Percentiles rank a stretch among this genome's conserved stretches.
Conservation (phyloP, 1,140 invertebrate genomes). For the Acyrthosiphon pisum region DNA sequence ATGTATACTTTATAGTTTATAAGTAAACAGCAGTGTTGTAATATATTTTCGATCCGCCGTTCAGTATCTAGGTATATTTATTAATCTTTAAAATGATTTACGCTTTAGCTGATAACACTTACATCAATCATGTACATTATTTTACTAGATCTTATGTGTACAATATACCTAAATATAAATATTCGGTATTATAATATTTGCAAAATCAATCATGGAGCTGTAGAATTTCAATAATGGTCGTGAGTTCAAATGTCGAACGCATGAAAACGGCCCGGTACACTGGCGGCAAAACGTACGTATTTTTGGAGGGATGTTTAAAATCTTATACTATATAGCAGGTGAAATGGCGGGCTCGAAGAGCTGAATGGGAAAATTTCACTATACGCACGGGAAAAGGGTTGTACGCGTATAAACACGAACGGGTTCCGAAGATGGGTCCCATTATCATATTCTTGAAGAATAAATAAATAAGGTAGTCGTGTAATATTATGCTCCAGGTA, state of each 20-base stretch:
- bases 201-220: too few relatives aligned
- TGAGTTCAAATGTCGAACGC: background rate
- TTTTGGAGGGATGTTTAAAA: slow-evolving; percentile 4
- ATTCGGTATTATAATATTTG: too few relatives aligned
- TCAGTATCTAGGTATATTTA: too few relatives aligned
- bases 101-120: too few relatives aligned
- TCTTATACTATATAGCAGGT: background rate
- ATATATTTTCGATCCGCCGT: too few relatives aligned
- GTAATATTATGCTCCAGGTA: background rate
- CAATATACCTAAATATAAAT: too few relatives aligned
- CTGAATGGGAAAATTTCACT: background rate
- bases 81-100: too few relatives aligned
- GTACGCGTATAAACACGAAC: background rate
- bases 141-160: too few relatives aligned
- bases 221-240: background rate
- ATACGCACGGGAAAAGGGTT: background rate
- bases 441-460: background rate
- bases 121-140: too few relatives aligned
- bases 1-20: too few relatives aligned
- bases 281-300: background rate
- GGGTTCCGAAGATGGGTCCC: background rate
- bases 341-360: background rate
- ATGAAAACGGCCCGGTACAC: background rate
- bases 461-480: background rate
- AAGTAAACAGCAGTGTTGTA: too few relatives aligned